Percentiles rank a stretch among this genome's conserved stretches.
phyloP scores from a whole-genome alignment of 2,888 invertebrate genomes.

The Melitaea athalia region DNA sequence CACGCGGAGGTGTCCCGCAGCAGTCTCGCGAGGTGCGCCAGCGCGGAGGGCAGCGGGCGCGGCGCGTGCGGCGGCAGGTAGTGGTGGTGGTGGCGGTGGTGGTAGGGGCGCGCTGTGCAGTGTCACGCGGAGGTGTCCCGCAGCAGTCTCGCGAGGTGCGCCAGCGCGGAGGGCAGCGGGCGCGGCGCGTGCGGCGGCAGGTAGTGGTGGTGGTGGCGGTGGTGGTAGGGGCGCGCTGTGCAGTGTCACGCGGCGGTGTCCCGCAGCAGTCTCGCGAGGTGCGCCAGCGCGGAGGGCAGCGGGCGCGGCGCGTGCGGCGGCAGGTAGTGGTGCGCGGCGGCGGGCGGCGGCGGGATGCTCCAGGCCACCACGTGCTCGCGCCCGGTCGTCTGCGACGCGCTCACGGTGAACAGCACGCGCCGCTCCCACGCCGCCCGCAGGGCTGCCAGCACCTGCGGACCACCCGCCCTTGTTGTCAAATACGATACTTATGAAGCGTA shows the following conservation, averaged over 20 bases:
- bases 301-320: conserved; percentile 45
- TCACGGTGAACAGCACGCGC: conserved; percentile 91
- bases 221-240: conserved; percentile 40
- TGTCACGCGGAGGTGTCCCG: conserved; percentile 6
- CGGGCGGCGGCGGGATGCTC: conserved; percentile 78
- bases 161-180: neutral
- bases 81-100: conserved; percentile 48
- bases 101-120: conserved; percentile 53
- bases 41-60: conserved; percentile 40
- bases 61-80: conserved; percentile 44
- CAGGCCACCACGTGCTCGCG: conserved; percentile 95
- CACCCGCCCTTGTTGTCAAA: too few relatives aligned
- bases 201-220: neutral
- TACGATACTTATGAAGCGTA: too few relatives aligned
- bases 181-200: neutral
- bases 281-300: conserved; percentile 40
- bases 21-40: conserved; percentile 48
- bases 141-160: neutral
- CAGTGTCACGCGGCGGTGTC: conserved; percentile 40
- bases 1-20: conserved; percentile 44
- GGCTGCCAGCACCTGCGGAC: conserved; percentile 84
- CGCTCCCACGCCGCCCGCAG: conserved; percentile 92
- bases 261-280: conserved; percentile 49
- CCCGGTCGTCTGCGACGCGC: conserved; percentile 94
- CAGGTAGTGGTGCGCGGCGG: conserved; percentile 50